Evolutionary conservation across 2,113 vertebrate genomes (phyloP), one percentile per base, ranked within the genome.

Genomic region (Ptyas mucosa): DNA sequence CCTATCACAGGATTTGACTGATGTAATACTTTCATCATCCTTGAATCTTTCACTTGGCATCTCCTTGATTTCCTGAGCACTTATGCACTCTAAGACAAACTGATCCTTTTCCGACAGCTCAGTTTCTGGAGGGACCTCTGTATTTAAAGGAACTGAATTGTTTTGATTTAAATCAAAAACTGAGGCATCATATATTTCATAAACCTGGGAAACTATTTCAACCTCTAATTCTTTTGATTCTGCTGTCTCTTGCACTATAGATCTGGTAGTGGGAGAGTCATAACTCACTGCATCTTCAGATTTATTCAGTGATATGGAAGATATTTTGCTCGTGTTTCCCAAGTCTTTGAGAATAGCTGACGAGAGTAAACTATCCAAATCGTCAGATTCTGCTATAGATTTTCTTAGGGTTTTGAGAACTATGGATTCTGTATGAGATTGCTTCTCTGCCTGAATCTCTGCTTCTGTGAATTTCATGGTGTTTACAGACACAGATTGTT

Each of bases 241-340:
- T 93, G 98, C 89, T 8, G 98, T 98, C 94, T 99, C 98, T 91
- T 97, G 95, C 94, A 98, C 95, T 93, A 98, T 98, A 90, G 98
- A 98, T 94, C 96, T 97, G 46, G 95, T 94, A 95, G 94, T 97
- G 88, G 89, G 12, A 6, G 93, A 96, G 88, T 96, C 94, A 90
- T 96, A 94, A 88, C 1, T 95, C 39, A 96, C 94, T 90, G 94
- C 92, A 75, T 94, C 94, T 90, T 95, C 93, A 39, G 61, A 49
- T 29, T 86, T 96, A 87, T 89, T 93, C 46, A 90, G 8, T 51
- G 94, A 96, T 24, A 89, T 89, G 5, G 92, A 94, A 24, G 94
- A 95, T 88, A 94, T 29, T 64, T 61, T 94, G 88, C 15, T 94
- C 55, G 92, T 3, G 5, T 92, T 92, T 87, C 94, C 97, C 12